These are phyloP conservation scores for Ptychoptera albimana DNA, from an alignment of 2,888 invertebrate genomes.

Conservation along the genomic window DNA sequence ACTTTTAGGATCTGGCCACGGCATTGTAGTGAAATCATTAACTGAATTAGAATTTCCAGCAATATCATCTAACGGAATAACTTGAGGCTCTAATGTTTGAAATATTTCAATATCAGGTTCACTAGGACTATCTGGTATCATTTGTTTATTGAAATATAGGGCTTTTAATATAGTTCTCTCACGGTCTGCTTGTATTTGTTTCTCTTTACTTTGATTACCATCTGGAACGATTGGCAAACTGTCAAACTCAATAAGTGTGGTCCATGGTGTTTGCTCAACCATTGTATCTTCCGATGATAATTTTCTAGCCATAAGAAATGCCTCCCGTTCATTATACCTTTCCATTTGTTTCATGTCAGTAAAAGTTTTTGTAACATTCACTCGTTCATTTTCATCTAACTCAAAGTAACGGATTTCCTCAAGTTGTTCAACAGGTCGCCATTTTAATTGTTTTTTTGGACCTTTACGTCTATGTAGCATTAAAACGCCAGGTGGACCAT, in stretches of 20 bases:
- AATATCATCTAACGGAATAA: constrained; percentile 79
- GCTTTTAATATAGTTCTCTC: constrained; percentile 73
- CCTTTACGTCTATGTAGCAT: constrained; percentile 54
- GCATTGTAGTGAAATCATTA: constrained; percentile 57
- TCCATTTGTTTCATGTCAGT: constrained; percentile 86
- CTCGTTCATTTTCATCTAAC: constrained; percentile 87
- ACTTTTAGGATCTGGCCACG: constrained; percentile 76
- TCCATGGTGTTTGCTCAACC: constrained; percentile 70
- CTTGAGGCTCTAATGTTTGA: constrained; percentile 56
- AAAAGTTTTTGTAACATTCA: constrained; percentile 85
- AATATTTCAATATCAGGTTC: constrained; percentile 79
- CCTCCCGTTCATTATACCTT: constrained; percentile 67
- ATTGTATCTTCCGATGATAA: constrained; percentile 60
- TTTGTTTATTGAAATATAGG: constrained; percentile 60
- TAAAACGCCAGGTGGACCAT: constrained; percentile 59
- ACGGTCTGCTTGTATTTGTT: constrained; percentile 69
- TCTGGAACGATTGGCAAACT: constrained; percentile 46
- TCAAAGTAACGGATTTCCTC: constrained; percentile 82
- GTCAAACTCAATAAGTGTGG: constrained; percentile 51
- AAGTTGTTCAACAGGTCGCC: constrained; percentile 65
- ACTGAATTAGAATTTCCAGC: constrained; percentile 67
- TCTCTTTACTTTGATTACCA: constrained; percentile 72
- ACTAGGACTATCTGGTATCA: constrained; percentile 72
- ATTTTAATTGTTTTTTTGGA: constrained; percentile 64
- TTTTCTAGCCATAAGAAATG: constrained; percentile 63